Base-by-base conservation (phyloP, 2,888 invertebrate species). In the Drosophila bunnanda region DNA sequence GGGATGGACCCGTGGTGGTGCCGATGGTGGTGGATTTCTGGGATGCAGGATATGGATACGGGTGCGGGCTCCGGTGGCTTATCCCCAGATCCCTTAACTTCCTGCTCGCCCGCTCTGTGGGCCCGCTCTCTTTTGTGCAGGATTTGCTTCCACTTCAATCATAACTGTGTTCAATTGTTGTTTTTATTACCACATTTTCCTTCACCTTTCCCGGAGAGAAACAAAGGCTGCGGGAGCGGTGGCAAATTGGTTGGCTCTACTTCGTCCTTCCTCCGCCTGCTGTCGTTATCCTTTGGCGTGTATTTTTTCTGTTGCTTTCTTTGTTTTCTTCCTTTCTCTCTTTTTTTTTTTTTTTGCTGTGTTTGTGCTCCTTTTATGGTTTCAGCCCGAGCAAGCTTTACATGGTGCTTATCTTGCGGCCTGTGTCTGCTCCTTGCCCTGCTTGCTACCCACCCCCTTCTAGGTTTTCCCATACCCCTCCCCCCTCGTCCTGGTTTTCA, bases 121-220 rank as follows among this genome's bases (percentile, higher is more conserved):
- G 15, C 32, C 20, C 32, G 17, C 59, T 25, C 25, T 25, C 25
- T 32, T 60, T 60, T 60, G 59, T 60, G 59, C 59, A n/a, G 62
- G 55, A 43, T 88, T 69, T 76, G 67, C 80, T 83, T 83, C 82
- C 87, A 89, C 88, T 86, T 87, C 88, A 86, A 86, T 86, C 86
- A 86, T 86, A 86, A 86, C 89, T 82, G 86, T 78, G 86, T 88
- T 89, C 89, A 89, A 86, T 86, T 87, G 89, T 86, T 87, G 88
- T 84, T 89, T 84, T 85, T 87, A 88, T 88, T 88, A 82, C 88
- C 80, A 73, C 83, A 86, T 88, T 84, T 82, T 78, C 71, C 73
- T 83, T 82, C 86, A 83, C 88, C 83, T 83, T 83, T 17, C 39
- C 62, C 41, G 43, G 38, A 44, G 55, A 39, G 60, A 75, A 50